Base-by-base conservation (phyloP, 2,113 vertebrate species). In the Toxotes jaculatrix region DNA sequence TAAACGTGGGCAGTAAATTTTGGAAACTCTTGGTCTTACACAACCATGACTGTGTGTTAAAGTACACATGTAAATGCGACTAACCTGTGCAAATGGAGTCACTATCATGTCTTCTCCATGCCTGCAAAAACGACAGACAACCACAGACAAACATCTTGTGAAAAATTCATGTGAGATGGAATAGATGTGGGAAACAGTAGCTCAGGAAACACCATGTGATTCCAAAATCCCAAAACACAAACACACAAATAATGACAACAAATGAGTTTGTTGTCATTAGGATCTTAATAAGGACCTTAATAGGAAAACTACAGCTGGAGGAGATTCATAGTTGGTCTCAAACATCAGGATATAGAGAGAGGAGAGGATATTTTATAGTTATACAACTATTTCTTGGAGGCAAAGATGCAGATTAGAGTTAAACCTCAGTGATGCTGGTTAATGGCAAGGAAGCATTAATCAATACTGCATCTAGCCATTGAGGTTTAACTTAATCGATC, bases 91-190 rank as follows among this genome's bases (percentile, higher is more conserved):
- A 59, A 99, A 99, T 0, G 97, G 97, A 0, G 98, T 99, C 82
- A 99, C 97, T 2, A 99, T 99, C 97, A 98, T 95, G 96, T 99
- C 98, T 96, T 98, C 97, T 93, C 96, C 97, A 2, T 98, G 97
- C 70, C 98, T 99, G 94, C 0, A 31, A 86, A 81, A 72, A 87
- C 10, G 71, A 77, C 34, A 77, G 55, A 73, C 73, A 83, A 56
- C 55, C 49, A 90, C 36, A 81, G 45, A 82, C 36, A 85, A 32
- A 59, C 12, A 68, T 53, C 23, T 12, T 14, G 66, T 84, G 32
- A 88, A 72, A 82, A 86, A 13, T 4, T 32, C 8, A 42, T 4
- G 32, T 34, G 14, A 61, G 53, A 55, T 8, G 13, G 19, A 19
- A 42, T 4, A 63, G 34, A n/a, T 2, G 2, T 55, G 57, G 4